phyloP scores from a whole-genome alignment of 2,113 vertebrate genomes.

The Reinhardtius hippoglossoides region DNA sequence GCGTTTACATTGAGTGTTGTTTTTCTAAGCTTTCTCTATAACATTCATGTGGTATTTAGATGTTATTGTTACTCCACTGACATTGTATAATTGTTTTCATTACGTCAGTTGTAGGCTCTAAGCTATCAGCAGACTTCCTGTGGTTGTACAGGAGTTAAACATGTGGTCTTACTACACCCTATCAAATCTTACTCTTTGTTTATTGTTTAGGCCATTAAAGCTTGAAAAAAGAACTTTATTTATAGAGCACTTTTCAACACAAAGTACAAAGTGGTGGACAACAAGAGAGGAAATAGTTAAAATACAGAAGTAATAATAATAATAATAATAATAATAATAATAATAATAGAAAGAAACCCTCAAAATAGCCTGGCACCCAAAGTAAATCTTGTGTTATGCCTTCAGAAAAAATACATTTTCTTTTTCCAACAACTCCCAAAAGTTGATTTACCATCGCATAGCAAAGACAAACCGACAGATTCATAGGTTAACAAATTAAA shows the following conservation, averaged over 20 bases:
- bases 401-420: neutral
- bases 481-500: too few relatives aligned
- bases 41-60: neutral
- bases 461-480: too few relatives aligned
- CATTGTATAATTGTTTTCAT: neutral
- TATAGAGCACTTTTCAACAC: neutral
- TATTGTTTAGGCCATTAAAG: neutral
- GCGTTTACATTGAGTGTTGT: neutral
- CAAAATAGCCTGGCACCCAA: too few relatives aligned
- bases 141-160: conserved; percentile 5
- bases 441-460: too few relatives aligned
- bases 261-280: neutral
- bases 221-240: too few relatives aligned
- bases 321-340: too few relatives aligned
- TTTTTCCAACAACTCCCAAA: neutral
- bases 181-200: neutral
- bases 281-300: neutral
- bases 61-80: neutral
- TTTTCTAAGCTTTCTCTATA: neutral
- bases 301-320: too few relatives aligned
- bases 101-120: neutral
- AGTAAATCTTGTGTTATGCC: too few relatives aligned
- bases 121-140: conserved; percentile 32
- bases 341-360: too few relatives aligned
- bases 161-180: neutral